Percentiles rank a stretch among this genome's conserved stretches.
Evolutionary conservation across 2,888 invertebrate species (phyloP).

Genomic region (Xylota segnis): DNA sequence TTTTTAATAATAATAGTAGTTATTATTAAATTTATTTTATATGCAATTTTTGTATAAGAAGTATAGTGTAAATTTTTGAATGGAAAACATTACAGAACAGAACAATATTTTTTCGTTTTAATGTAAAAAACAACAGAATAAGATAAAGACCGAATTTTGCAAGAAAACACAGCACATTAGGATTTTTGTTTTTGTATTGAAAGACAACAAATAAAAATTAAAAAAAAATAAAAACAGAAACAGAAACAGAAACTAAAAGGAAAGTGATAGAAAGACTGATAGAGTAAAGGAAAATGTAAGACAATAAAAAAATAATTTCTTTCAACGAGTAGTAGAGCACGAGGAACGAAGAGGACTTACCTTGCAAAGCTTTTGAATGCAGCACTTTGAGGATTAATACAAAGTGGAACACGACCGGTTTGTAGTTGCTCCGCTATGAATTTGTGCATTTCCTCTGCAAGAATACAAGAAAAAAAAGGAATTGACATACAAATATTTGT

Average conservation of each 20-base stretch:
- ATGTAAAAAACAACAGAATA: slow-evolving; percentile 34
- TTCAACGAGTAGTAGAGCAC: not conserved
- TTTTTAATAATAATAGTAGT: slow-evolving; percentile 74
- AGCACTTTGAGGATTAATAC: slow-evolving; percentile 99
- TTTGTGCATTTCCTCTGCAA: slow-evolving; percentile 98
- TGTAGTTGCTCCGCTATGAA: slow-evolving; percentile 99
- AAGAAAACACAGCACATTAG: slow-evolving; percentile 68
- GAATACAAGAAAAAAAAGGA: not conserved
- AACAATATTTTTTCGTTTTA: slow-evolving; percentile 27
- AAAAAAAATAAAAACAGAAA: slow-evolving; percentile 19
- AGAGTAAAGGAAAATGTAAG: slow-evolving; percentile 34
- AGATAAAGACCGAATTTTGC: slow-evolving; percentile 55
- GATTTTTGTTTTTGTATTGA: slow-evolving; percentile 28
- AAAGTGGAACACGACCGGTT: slow-evolving; percentile 97
- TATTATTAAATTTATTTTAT: slow-evolving; percentile 36
- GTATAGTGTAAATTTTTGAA: slow-evolving; percentile 3
- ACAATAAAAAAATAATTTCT: slow-evolving; percentile 14
- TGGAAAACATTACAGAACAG: slow-evolving; percentile 44
- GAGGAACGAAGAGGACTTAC: slow-evolving; percentile 88
- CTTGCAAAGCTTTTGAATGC: slow-evolving; percentile 99
- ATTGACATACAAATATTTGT: not conserved
- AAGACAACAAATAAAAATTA: slow-evolving; percentile 11
- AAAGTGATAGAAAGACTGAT: slow-evolving; percentile 39
- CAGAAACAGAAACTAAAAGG: slow-evolving; percentile 33
- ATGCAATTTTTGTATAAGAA: slow-evolving; percentile 3